A percentile compares a stretch with the other conserved stretches of the same genome.
phyloP scores from a whole-genome alignment of 2,888 invertebrate species.

The Cyrtodaria siliqua region DNA sequence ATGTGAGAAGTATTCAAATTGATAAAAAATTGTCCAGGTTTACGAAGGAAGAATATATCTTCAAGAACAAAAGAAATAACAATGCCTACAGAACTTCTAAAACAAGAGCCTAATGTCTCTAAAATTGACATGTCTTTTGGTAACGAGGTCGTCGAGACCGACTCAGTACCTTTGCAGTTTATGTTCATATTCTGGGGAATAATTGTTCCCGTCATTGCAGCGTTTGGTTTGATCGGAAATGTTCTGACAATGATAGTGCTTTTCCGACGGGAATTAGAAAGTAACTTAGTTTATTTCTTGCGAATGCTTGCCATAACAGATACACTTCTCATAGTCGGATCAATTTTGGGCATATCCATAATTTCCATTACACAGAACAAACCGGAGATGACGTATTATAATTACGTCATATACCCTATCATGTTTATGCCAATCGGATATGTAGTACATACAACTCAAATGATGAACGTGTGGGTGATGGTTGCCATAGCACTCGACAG shows the following conservation, averaged over 20 bases:
- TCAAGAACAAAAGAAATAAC: no score
- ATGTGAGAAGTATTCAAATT: no score
- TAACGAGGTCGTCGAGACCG: no score
- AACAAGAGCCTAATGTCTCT: no score
- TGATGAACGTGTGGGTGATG: slow-evolving; percentile 83
- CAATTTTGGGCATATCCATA: slow-evolving; percentile 65
- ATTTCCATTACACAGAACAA: slow-evolving; percentile 66
- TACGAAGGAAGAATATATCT: no score
- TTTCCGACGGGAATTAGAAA: slow-evolving; percentile 80
- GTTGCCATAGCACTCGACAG: slow-evolving; percentile 82
- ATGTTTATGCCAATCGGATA: slow-evolving; percentile 77
- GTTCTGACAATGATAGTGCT: slow-evolving; percentile 81
- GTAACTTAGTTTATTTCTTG: slow-evolving; percentile 78
- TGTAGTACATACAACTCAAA: slow-evolving; percentile 80
- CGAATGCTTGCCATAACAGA: slow-evolving; percentile 79
- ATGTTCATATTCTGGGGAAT: slow-evolving; percentile 81
- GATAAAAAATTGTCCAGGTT: no score
- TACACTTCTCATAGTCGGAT: slow-evolving; percentile 72
- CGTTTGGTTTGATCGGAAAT: slow-evolving; percentile 81
- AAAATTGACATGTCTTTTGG: no score
- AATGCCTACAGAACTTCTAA: no score
- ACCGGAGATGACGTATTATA: slow-evolving; percentile 69
- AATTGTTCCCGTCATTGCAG: slow-evolving; percentile 74
- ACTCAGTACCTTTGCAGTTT: no score
- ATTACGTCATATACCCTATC: slow-evolving; percentile 75